Conservation (phyloP, 2,113 vertebrate genomes). For the Chlorodrepanis virens region DNA sequence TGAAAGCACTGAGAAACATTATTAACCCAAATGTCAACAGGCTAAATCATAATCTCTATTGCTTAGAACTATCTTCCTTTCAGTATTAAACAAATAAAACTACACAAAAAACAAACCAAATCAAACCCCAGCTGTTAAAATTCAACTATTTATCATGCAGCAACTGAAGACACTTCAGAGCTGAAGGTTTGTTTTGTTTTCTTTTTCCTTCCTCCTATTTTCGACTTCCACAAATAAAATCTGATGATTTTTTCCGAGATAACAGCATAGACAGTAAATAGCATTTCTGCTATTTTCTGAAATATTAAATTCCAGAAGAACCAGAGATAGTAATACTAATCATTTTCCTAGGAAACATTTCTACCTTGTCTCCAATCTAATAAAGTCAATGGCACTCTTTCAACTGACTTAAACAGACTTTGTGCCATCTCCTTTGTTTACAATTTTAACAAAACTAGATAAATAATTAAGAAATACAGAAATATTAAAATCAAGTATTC, state of each 20-base stretch:
- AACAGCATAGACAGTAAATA: background rate
- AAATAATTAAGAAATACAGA: background rate
- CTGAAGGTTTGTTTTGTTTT: background rate
- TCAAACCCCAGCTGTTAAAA: background rate
- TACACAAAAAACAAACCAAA: background rate
- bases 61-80: background rate
- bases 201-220: background rate
- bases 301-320: background rate
- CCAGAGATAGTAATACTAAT: background rate
- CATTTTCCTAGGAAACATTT: background rate
- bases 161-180: background rate
- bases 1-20: background rate
- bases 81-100: background rate
- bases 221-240: background rate
- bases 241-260: background rate
- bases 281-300: background rate
- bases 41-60: background rate
- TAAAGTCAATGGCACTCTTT: background rate
- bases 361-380: background rate
- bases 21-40: background rate
- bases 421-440: background rate
- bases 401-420: background rate
- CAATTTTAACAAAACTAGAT: background rate
- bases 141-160: background rate
- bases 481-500: background rate